Base-by-base conservation (phyloP, 2,888 invertebrate genomes). In the Cosmia trapezina region DNA sequence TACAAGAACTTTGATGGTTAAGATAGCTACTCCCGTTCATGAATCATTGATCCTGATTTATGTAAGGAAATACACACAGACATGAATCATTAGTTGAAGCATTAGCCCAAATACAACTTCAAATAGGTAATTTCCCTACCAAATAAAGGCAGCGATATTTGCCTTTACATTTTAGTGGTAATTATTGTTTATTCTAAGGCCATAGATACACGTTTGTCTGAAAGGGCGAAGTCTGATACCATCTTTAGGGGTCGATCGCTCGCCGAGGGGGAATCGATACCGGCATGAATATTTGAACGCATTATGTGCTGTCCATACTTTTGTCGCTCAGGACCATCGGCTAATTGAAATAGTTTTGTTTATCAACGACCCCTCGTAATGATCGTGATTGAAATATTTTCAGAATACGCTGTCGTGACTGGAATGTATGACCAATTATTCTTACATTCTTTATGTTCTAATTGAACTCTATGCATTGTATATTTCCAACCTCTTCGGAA, bases 261-360 rank as follows among this genome's bases (percentile, higher is more conserved):
- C 37, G 73, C 70, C 67, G 76, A 76, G 76, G 86, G 87, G 85
- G 80, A 94, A 95, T 95, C 95, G 92, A 95, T 95, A 94, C 79
- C 79, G 83, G 80, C 89, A 95, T 96, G 94, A 95, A 96, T 96
- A 95, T 95, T 95, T 96, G 91, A 95, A 92, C 87, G 86, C 85
- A 89, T 93, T 92, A 91, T 89, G 89, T 89, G 88, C 87, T 89
- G 89, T 86, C 89, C 86, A 83, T 90, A 90, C 89, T 88, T 89
- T 90, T 90, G 91, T 90, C 90, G 88, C 88, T 86, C 76, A 85
- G 74, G 86, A 86, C 90, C 87, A 87, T 89, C 85, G 88, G 85
- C 89, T 94, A 94, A 95, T 94, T 94, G 94, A 94, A 93, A 94
- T 93, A 92, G 91, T 93, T 92, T 88, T 89, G 89, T 89, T 87